Evolutionary conservation across 2,888 invertebrate species (phyloP).

Genomic region (Campopleginae sp.): DNA sequence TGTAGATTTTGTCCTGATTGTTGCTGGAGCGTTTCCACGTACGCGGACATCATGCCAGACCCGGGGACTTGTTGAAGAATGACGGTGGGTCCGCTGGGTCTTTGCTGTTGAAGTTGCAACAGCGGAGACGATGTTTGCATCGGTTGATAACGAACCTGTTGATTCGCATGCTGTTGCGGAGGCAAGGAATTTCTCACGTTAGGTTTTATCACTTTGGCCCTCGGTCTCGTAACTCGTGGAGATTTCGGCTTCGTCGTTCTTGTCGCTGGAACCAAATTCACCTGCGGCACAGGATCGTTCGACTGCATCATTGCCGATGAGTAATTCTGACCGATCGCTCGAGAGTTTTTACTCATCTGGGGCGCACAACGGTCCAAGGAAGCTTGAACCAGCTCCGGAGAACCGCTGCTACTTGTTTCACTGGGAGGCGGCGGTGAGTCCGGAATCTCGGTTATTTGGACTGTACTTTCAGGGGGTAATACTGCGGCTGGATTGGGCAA

Average conservation of each 20-base stretch:
- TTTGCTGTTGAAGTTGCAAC: slow-evolving; percentile 86
- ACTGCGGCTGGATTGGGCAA: slow-evolving; percentile 77
- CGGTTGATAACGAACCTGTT: slow-evolving; percentile 76
- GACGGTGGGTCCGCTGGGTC: slow-evolving; percentile 87
- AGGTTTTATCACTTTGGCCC: slow-evolving; percentile 77
- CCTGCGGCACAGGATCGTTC: slow-evolving; percentile 66
- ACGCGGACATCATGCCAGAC: slow-evolving; percentile 87
- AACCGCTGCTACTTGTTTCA: slow-evolving; percentile 70
- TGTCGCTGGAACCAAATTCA: slow-evolving; percentile 69
- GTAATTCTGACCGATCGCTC: slow-evolving; percentile 71
- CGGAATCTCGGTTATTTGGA: slow-evolving; percentile 80
- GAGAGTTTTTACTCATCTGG: slow-evolving; percentile 75
- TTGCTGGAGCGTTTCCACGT: slow-evolving; percentile 89
- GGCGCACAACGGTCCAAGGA: slow-evolving; percentile 66
- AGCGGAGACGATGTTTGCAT: slow-evolving; percentile 85
- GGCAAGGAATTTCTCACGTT: slow-evolving; percentile 75
- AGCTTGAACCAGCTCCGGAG: slow-evolving; percentile 66
- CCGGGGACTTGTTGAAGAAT: slow-evolving; percentile 89
- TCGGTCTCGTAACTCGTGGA: slow-evolving; percentile 60
- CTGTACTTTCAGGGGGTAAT: slow-evolving; percentile 77
- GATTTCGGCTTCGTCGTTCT: slow-evolving; percentile 65
- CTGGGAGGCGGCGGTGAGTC: slow-evolving; percentile 73
- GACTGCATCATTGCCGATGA: slow-evolving; percentile 70
- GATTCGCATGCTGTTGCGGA: slow-evolving; percentile 63
- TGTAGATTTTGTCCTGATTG: slow-evolving; percentile 90